A percentile compares a stretch with the other conserved stretches of the same genome.
Evolutionary conservation across 1,140 invertebrate genomes (phyloP).

Genomic region (Lordiphosa mommai): DNA sequence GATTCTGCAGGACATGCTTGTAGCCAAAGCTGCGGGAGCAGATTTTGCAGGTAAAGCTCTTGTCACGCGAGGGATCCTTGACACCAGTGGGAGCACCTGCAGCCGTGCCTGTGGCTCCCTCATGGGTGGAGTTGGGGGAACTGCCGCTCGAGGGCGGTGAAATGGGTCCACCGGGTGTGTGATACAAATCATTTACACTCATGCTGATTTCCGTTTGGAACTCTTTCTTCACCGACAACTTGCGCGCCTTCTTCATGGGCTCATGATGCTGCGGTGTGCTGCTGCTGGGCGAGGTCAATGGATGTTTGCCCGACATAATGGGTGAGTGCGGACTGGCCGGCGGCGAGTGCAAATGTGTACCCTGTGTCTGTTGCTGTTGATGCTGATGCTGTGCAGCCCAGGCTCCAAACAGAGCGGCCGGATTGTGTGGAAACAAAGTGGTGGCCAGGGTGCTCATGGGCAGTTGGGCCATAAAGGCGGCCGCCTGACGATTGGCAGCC

Average conservation of each 20-base stretch:
- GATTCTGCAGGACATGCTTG: slow-evolving; percentile 97
- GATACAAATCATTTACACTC: slow-evolving; percentile 70
- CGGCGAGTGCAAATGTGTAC: slow-evolving; percentile 71
- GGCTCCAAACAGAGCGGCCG: slow-evolving; percentile 81
- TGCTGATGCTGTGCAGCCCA: slow-evolving; percentile 61
- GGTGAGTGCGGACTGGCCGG: slow-evolving; percentile 72
- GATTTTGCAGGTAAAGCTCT: slow-evolving; percentile 92
- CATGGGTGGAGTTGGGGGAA: slow-evolving; percentile 80
- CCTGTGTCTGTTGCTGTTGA: slow-evolving; percentile 62
- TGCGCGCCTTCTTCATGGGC: slow-evolving; percentile 69
- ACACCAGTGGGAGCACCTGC: slow-evolving; percentile 66
- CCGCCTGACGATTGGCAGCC: slow-evolving; percentile 81
- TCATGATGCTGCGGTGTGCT: slow-evolving; percentile 70
- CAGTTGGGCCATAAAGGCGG: slow-evolving; percentile 79
- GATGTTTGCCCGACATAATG: slow-evolving; percentile 53
- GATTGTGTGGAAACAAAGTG: slow-evolving; percentile 80
- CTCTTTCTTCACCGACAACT: slow-evolving; percentile 78
- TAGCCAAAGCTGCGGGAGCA: slow-evolving; percentile 94
- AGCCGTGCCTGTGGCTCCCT: slow-evolving; percentile 12
- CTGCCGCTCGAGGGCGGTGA: slow-evolving; percentile 80
- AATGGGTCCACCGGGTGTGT: slow-evolving; percentile 80
- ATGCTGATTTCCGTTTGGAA: slow-evolving; percentile 65
- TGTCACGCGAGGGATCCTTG: slow-evolving; percentile 85
- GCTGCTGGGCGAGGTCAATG: slow-evolving; percentile 53
- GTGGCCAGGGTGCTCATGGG: slow-evolving; percentile 72